Base-by-base conservation (phyloP, 2,113 vertebrate genomes). In the Elephantulus edwardii region DNA sequence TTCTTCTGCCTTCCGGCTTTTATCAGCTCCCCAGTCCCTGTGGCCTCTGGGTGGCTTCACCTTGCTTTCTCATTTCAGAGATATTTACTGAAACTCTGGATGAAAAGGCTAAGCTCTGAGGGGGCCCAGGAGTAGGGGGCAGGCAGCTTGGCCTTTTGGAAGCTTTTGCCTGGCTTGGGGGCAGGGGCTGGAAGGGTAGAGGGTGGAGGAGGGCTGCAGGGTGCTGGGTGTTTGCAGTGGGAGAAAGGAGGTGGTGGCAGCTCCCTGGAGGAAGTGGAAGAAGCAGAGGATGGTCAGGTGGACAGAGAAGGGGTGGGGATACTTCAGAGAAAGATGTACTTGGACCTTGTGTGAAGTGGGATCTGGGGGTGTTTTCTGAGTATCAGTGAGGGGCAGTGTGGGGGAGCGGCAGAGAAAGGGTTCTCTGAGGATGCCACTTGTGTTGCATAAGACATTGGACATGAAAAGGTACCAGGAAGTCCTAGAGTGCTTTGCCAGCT, bases 181-280 rank as follows among this genome's bases (percentile, higher is more conserved):
- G 83, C 50, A 12, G 14, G 58, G 46, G 60, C 26, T 42, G 72
- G 48, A 22, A 7, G 8, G 16, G 56, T 22, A 58, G 56, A 8
- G 56, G 56, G 52, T 13, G 20, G 19, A 58, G 56, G 5, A 12
- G 38, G 40, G 52, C 35, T 1, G 3, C 56, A 58, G 56, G n/a
- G 28, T 30, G 52, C 17, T 66, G 40, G 10, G 64, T 38, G 26
- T 54, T 38, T 22, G 8, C 30, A 6, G 10, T 8, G 60, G 66
- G 58, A 60, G 50, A 30, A 46, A 79, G 35, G 60, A 44, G 52
- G 28, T 28, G 85, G 44, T 64, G 44, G n/a, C 30, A 42, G 40
- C 78, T 92, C 84, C 92, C 48, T 58, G 40, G 81, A 77, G 62
- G 60, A 42, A 64, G 44, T 71, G 11, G 50, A 50, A 72, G 76